Percentiles rank a stretch among this genome's conserved stretches.
Evolutionary conservation across 2,113 vertebrate genomes (phyloP).

Genomic region (Sinocyclocheilus grahami): DNA sequence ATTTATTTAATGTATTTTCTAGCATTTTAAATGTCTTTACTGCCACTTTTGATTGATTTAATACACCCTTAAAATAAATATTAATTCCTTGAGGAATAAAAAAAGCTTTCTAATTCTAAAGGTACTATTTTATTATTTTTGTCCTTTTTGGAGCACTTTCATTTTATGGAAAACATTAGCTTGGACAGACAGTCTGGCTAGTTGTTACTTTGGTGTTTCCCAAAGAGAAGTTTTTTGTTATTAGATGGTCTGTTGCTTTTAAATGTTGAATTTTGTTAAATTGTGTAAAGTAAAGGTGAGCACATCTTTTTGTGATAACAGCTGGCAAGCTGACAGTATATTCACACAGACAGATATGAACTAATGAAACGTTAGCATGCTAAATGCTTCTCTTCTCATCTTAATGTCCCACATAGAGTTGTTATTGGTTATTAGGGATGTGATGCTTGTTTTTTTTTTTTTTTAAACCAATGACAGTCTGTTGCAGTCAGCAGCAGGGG

Average conservation of each 20-base stretch:
- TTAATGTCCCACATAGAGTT: background rate
- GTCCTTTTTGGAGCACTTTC: too few relatives aligned
- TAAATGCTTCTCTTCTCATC: background rate
- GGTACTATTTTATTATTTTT: too few relatives aligned
- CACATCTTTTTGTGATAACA: background rate
- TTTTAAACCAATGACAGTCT: background rate
- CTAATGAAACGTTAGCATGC: background rate
- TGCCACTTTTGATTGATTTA: too few relatives aligned
- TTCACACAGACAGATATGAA: slow-evolving; percentile 10
- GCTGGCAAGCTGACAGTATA: slow-evolving; percentile 1
- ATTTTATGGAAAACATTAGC: background rate
- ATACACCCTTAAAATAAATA: too few relatives aligned
- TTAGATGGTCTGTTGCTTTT: background rate
- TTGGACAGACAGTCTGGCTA: background rate
- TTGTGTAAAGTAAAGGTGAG: background rate
- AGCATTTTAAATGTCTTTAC: too few relatives aligned
- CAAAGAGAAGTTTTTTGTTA: background rate
- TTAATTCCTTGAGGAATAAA: too few relatives aligned
- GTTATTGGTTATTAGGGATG: background rate
- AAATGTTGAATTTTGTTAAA: background rate
- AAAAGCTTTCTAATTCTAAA: too few relatives aligned
- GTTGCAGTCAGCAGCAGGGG: background rate
- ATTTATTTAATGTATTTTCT: too few relatives aligned
- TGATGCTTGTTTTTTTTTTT: background rate
- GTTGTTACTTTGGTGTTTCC: background rate